phyloP scores from a whole-genome alignment of 2,797 vertebrate genomes.

The Epinephelus coioides region DNA sequence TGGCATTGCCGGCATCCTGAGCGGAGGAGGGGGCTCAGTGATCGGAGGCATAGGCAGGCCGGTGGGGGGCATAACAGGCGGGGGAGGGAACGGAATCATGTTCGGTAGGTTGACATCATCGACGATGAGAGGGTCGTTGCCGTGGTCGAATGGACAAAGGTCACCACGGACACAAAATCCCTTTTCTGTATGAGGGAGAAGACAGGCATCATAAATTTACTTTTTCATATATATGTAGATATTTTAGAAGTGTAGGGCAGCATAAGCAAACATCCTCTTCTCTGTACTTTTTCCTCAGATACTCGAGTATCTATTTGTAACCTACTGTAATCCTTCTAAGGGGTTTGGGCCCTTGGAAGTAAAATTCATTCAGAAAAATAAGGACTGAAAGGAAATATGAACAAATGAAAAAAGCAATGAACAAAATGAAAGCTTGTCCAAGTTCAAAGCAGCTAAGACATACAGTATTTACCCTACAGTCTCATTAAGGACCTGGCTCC shows the following conservation, averaged over 20 bases:
- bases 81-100: slow-evolving; percentile 98
- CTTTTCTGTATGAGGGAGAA: slow-evolving; percentile 87
- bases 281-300: neutral
- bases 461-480: slow-evolving; percentile 58
- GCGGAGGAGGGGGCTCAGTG: slow-evolving; percentile 89
- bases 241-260: neutral
- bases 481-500: slow-evolving; percentile 74
- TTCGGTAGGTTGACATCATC: slow-evolving; percentile 96
- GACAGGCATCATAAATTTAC: neutral
- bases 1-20: slow-evolving; percentile 88
- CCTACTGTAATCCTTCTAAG: neutral
- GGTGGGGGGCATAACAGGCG: slow-evolving; percentile 90
- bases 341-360: neutral
- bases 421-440: slow-evolving; percentile 9
- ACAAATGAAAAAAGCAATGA: neutral
- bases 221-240: neutral
- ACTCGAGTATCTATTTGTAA: neutral
- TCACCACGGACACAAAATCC: slow-evolving; percentile 98
- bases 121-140: slow-evolving; percentile 96
- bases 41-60: slow-evolving; percentile 91
- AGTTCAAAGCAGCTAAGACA: slow-evolving; percentile 11
- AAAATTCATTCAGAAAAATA: neutral
- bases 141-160: slow-evolving; percentile 97
- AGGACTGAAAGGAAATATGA: neutral
- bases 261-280: neutral